Evolutionary conservation across 2,888 invertebrate genomes (phyloP).

Genomic region (Podotricha telesiphe): DNA sequence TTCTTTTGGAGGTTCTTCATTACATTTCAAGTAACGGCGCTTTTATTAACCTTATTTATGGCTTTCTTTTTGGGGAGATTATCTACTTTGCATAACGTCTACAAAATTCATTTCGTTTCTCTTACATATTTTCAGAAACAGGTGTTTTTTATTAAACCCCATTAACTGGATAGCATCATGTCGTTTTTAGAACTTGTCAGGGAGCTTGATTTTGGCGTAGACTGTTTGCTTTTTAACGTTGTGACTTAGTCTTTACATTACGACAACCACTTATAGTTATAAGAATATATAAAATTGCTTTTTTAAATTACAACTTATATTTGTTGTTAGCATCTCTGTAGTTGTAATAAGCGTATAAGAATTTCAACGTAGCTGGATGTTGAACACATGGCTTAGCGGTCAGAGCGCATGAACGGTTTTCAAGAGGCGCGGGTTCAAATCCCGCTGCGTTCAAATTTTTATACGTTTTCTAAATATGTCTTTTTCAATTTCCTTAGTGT

Average conservation of each 20-base stretch:
- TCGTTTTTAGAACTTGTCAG: constrained; percentile 20
- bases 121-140: constrained; percentile 25
- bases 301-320: no score
- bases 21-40: constrained; percentile 49
- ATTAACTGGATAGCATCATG: constrained; percentile 21
- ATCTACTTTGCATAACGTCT: constrained; percentile 44
- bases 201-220: not conserved
- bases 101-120: constrained; percentile 29
- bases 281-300: constrained; percentile 46
- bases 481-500: no score
- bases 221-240: not conserved
- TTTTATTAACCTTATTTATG: constrained; percentile 64
- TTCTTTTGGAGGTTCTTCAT: constrained; percentile 46
- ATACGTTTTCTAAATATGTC: no score
- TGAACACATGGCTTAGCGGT: no score
- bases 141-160: constrained; percentile 25
- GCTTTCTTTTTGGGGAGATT: constrained; percentile 45
- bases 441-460: no score
- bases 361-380: no score
- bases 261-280: no score
- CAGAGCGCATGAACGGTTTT: no score
- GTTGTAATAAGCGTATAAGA: no score
- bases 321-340: no score
- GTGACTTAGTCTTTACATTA: no score
- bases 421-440: no score